Base-by-base conservation (phyloP, 2,113 vertebrate species). In the Sebastes schlegelii region DNA sequence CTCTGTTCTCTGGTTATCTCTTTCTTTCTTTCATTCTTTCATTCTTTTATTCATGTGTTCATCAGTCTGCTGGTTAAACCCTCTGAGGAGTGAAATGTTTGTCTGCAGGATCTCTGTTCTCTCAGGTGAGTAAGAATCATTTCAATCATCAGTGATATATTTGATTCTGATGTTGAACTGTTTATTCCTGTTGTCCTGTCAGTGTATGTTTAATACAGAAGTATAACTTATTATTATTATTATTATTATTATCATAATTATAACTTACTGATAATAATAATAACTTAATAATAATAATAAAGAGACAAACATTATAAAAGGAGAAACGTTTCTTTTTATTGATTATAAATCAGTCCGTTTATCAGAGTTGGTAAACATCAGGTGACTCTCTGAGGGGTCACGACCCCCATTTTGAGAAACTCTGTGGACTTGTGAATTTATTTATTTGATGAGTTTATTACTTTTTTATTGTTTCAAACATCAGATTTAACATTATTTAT, bases 61-160 rank as follows among this genome's bases (percentile, higher is more conserved):
- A 3, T 58, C 45, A 14, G 34, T 6, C 9, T 2, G 16, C 3
- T 19, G 19, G 8, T 69, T 2, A 0, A 2, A 7, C 1, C 13
- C 52, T 19, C 8, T 2, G 69, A 65, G 12, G 61, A 40, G 40
- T 12, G 65, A 70, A 21, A 90, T 89, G 86, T 79, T 49, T 4
- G 34, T 58, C 73, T 71, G 55, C 77, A 75, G 60, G 45, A 69
- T 13, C 65, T 67, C 12, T 45, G 6, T 42, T 34, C 12, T 76
- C 51, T 40, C 90, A 87, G 90, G 90, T 34, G 34, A 34, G 34
- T 34, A 34, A 34, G 34, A 34, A 34, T 34, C 34, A 34, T 34
- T 34, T 34, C 34, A 34, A 34, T 34, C 34, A 34, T 34, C 34
- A 34, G 34, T 34, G 34, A 34, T 34, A 34, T 34, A 34, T 34